Conservation (phyloP, 2,113 vertebrate species). For the Vidua chalybeata region DNA sequence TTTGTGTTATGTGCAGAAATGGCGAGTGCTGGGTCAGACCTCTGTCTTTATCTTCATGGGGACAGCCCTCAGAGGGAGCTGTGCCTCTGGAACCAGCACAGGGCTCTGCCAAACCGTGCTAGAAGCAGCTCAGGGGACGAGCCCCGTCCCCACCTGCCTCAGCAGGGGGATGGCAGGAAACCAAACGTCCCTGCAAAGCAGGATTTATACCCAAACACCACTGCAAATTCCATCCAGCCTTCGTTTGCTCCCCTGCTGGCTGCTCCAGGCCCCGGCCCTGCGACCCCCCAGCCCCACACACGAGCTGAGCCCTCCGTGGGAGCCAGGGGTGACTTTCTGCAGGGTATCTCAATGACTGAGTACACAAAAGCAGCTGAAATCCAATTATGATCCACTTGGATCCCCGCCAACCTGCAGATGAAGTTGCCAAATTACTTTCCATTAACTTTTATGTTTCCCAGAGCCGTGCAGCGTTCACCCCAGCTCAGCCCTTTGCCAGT, state of each 20-base stretch:
- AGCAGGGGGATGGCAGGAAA: background rate
- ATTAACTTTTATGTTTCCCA: slow-evolving; percentile 51
- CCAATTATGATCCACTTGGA: slow-evolving; percentile 51
- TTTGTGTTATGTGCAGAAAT: background rate
- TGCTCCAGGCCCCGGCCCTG: fast-evolving
- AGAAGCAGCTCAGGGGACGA: background rate
- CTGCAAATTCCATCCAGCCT: fast-evolving
- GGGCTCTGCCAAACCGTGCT: background rate
- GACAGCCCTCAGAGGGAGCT: background rate
- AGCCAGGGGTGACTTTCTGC: slow-evolving; percentile 22
- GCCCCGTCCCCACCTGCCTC: background rate
- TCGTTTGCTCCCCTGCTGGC: fast-evolving
- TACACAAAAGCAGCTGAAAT: slow-evolving; percentile 41
- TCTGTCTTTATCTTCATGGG: background rate
- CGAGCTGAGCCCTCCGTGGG: fast-evolving
- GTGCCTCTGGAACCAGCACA: background rate
- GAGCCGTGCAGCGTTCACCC: background rate
- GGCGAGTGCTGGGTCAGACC: background rate
- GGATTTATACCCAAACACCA: fast-evolving
- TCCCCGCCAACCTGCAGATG: slow-evolving; percentile 14
- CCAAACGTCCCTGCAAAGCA: background rate
- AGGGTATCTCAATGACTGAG: slow-evolving; percentile 25
- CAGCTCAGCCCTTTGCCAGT: background rate
- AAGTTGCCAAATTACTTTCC: slow-evolving; percentile 57
- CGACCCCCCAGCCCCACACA: background rate